These are phyloP conservation scores for Peromyscus nudipes DNA, from an alignment of 2,797 vertebrate species.

Conservation along the genomic window DNA sequence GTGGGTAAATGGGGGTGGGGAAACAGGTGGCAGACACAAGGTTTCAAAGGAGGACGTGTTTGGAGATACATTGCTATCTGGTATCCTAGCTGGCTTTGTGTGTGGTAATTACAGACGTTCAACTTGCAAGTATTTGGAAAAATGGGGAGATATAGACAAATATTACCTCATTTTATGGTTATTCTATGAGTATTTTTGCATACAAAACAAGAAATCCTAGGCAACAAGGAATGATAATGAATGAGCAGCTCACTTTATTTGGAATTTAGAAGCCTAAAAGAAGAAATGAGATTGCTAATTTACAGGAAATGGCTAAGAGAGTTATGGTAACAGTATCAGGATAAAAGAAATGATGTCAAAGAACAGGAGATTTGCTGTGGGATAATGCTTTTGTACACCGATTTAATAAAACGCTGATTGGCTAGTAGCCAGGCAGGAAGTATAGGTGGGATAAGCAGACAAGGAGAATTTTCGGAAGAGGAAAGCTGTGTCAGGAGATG, in stretches of 20 bases:
- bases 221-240: neutral
- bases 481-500: no score
- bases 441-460: no score
- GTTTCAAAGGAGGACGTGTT: neutral
- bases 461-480: no score
- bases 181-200: neutral
- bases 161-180: neutral
- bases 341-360: neutral
- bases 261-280: neutral
- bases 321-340: neutral
- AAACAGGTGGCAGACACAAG: neutral
- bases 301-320: neutral
- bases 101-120: neutral
- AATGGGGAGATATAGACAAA: neutral
- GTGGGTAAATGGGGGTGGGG: neutral
- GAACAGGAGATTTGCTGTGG: neutral
- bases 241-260: neutral
- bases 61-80: neutral
- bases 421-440: no score
- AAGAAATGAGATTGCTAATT: neutral
- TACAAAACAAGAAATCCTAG: neutral
- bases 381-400: no score
- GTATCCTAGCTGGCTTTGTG: neutral
- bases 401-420: no score
- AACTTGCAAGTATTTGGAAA: neutral